Evolutionary conservation across 2,113 vertebrate genomes (phyloP).

Genomic region (Oxygymnocypris stewartii): DNA sequence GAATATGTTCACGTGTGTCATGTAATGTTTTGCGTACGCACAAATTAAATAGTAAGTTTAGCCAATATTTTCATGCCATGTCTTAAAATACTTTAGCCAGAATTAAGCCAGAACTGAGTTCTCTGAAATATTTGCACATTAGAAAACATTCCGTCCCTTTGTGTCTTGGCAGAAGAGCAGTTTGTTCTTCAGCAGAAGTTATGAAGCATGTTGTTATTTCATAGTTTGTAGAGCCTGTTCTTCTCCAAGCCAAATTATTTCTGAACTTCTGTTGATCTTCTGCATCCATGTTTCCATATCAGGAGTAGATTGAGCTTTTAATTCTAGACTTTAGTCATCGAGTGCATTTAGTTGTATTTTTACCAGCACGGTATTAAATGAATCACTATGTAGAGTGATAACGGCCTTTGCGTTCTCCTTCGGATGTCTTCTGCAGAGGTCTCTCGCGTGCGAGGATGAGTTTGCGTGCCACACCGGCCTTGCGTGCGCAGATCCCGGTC

Average conservation of each 20-base stretch:
- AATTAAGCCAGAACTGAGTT: background rate
- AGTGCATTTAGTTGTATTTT: background rate
- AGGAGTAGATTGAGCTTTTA: background rate
- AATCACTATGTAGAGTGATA: background rate
- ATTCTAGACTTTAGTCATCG: background rate
- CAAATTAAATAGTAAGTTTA: background rate
- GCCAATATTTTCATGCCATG: background rate
- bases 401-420: background rate
- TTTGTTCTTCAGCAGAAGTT: constrained; percentile 14
- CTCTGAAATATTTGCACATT: constrained; percentile 8
- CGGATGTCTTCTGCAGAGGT: constrained; percentile 62
- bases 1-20: background rate
- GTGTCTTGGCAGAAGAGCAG: background rate
- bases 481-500: constrained; percentile 71
- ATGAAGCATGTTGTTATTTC: constrained; percentile 26
- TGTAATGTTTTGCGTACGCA: background rate
- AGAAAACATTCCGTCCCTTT: constrained; percentile 2
- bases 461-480: constrained; percentile 75
- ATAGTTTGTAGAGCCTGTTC: background rate
- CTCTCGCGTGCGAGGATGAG: constrained; percentile 71
- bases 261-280: background rate
- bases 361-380: background rate
- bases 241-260: background rate
- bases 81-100: background rate
- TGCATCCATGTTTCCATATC: background rate